Evolutionary conservation across 2,113 vertebrate genomes (phyloP).

Genomic region (Potamarius usumacintae): DNA sequence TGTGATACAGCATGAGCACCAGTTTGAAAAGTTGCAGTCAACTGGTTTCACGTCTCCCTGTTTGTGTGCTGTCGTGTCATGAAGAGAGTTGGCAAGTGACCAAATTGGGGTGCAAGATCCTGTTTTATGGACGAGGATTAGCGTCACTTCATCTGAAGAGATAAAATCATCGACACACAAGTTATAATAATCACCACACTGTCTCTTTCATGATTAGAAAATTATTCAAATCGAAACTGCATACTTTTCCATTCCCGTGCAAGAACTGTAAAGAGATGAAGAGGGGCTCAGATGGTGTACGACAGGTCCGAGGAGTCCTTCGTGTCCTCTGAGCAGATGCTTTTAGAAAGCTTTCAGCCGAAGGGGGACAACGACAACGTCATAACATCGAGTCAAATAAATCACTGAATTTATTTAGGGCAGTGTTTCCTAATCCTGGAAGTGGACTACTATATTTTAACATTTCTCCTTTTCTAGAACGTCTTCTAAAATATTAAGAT

Average conservation of each 20-base stretch:
- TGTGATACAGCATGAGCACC: background rate
- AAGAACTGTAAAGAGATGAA: background rate
- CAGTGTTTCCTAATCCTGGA: conserved; percentile 11
- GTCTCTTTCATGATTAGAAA: background rate
- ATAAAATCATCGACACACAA: background rate
- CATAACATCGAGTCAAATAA: conserved; percentile 7
- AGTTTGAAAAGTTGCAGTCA: background rate
- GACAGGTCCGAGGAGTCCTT: background rate
- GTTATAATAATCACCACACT: background rate
- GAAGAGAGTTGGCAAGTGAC: background rate
- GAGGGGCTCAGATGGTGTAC: background rate
- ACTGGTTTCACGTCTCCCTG: background rate
- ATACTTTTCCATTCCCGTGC: background rate
- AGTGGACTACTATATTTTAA: background rate
- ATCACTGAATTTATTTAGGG: background rate
- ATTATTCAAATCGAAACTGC: background rate
- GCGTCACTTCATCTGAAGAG: background rate
- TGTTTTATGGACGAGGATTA: background rate
- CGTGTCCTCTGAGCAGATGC: conserved; percentile 10
- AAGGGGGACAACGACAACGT: background rate
- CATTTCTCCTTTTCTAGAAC: background rate
- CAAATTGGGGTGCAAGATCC: background rate
- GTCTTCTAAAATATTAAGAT: no score
- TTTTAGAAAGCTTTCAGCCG: conserved; percentile 13
- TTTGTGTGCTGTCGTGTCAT: background rate